phyloP scores from a whole-genome alignment of 2,113 vertebrate species.

The Cyphomyrus discorhynchus region DNA sequence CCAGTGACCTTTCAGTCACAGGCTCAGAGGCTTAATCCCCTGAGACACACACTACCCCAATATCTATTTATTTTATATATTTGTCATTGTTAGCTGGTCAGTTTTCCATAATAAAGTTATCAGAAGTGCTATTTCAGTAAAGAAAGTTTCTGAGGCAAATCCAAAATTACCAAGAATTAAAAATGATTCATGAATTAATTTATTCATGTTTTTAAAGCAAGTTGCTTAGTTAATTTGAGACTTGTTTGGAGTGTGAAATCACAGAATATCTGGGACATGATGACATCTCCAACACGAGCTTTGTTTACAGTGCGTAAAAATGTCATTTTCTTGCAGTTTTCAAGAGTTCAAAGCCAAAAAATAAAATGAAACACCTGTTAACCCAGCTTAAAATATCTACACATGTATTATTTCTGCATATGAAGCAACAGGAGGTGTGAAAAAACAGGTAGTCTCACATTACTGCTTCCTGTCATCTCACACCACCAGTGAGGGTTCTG shows the following conservation, averaged over 20 bases:
- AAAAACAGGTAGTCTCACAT: neutral
- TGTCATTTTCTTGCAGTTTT: constrained; percentile 3
- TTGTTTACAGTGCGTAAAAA: constrained; percentile 20
- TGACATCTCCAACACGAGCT: neutral
- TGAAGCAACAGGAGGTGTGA: neutral
- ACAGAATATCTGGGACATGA: constrained; percentile 17
- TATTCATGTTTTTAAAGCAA: constrained; percentile 18
- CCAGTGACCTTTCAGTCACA: neutral
- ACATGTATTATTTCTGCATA: neutral
- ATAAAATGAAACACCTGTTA: neutral
- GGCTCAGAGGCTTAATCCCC: neutral
- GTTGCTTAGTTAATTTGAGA: constrained; percentile 18
- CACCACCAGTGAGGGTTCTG: neutral
- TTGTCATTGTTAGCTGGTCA: neutral
- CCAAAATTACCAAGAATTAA: constrained; percentile 12
- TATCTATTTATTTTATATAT: neutral
- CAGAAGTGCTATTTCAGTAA: neutral
- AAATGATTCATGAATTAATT: constrained; percentile 20
- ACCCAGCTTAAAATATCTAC: neutral
- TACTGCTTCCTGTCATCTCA: neutral
- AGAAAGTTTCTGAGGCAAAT: constrained; percentile 23
- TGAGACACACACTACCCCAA: neutral
- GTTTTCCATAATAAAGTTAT: neutral
- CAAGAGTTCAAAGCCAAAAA: neutral
- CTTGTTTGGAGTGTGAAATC: constrained; percentile 18